Conservation (phyloP, 2,113 vertebrate species). For the Morone saxatilis region DNA sequence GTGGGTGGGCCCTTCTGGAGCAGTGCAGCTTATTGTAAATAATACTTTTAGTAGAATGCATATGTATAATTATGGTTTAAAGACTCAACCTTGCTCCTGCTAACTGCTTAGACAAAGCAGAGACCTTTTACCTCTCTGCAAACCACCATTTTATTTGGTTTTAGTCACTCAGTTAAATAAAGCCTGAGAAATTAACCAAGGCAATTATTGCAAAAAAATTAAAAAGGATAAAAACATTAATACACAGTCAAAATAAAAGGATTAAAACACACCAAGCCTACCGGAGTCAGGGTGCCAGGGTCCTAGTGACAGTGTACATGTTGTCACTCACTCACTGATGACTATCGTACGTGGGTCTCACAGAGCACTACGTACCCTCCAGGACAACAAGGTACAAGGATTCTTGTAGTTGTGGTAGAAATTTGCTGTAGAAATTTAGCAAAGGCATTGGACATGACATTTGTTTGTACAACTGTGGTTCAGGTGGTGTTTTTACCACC, state of each 20-base stretch:
- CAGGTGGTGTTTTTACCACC: neutral
- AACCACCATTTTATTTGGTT: neutral
- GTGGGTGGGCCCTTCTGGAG: neutral
- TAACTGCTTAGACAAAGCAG: neutral
- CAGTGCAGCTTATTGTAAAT: neutral
- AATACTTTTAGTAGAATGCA: neutral
- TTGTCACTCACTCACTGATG: neutral
- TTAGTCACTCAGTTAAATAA: neutral
- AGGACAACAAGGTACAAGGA: neutral
- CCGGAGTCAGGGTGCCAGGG: neutral
- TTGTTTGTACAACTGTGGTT: neutral
- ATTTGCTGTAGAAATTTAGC: neutral
- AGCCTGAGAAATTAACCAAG: neutral
- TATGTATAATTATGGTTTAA: neutral
- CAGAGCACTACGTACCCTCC: neutral
- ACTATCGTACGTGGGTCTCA: neutral
- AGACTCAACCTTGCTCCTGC: neutral
- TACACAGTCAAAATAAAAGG: neutral
- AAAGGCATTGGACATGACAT: neutral
- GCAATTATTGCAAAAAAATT: neutral
- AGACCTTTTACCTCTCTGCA: neutral
- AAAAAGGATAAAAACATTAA: constrained; percentile 19
- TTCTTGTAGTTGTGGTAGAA: neutral
- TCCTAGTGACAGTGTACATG: neutral
- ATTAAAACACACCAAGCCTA: neutral